Conservation (phyloP, 2,113 vertebrate species). For the Megaceryle torquata region DNA sequence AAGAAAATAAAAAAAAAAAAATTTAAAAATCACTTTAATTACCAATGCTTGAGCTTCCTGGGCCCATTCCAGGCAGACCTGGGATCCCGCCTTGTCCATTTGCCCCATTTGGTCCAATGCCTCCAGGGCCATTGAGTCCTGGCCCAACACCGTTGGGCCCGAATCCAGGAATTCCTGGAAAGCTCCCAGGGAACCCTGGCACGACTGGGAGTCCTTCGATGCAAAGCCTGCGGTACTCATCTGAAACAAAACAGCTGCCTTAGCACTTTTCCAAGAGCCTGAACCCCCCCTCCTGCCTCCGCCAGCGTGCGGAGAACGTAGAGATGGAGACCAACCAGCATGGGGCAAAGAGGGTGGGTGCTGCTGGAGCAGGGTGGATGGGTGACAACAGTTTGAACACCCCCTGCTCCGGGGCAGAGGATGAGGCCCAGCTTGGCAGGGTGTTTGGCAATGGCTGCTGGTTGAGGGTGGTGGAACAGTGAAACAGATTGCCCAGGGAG, state of each 20-base stretch:
- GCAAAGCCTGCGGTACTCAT: constrained; percentile 86
- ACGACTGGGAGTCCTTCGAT: constrained; percentile 79
- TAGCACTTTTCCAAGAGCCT: not conserved
- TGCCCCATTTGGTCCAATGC: constrained; percentile 61
- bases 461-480: too few species aligned
- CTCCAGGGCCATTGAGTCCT: constrained; percentile 68
- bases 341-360: not conserved
- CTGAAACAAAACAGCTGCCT: constrained; percentile 64
- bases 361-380: not conserved
- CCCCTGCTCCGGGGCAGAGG: not conserved
- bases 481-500: too few species aligned
- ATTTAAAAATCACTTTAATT: not conserved
- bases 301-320: not conserved
- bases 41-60: constrained; percentile 75
- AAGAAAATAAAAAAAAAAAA: too few species aligned
- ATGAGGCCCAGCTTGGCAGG: not conserved
- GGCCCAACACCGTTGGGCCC: constrained; percentile 55
- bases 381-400: not conserved
- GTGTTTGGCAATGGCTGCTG: not conserved
- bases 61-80: constrained; percentile 68
- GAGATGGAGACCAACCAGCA: not conserved
- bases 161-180: constrained; percentile 53
- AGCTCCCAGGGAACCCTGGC: constrained; percentile 56
- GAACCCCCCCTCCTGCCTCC: not conserved
- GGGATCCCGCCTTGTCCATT: constrained; percentile 73